phyloP scores from a whole-genome alignment of 2,797 vertebrate genomes.

The Darevskia mixta region DNA sequence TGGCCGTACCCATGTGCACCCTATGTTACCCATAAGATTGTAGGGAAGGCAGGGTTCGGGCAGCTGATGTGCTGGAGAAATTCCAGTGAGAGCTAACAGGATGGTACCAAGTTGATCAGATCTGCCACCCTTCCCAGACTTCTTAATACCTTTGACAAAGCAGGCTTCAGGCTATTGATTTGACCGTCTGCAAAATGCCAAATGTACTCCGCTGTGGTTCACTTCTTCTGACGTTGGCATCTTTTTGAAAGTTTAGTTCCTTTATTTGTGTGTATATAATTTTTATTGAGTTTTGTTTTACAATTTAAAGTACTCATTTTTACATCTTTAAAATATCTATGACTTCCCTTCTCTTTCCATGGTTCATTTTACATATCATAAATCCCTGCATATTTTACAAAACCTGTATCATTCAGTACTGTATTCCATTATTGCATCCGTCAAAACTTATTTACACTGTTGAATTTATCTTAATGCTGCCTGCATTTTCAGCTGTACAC shows the following conservation, averaged over 20 bases:
- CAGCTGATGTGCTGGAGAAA: neutral
- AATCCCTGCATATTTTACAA: no score
- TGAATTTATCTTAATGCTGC: no score
- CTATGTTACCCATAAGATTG: neutral
- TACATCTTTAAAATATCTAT: no score
- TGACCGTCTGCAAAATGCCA: neutral
- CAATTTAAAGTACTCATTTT: no score
- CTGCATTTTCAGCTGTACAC: no score
- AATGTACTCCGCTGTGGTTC: neutral
- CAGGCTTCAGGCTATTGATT: neutral
- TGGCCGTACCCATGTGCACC: neutral
- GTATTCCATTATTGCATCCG: no score
- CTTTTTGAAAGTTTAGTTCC: neutral
- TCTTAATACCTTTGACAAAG: neutral
- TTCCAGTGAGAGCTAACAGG: neutral
- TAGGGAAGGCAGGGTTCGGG: neutral
- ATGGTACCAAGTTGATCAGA: neutral
- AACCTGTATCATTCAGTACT: no score
- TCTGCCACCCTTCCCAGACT: neutral
- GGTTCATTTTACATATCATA: no score
- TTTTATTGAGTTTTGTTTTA: no score
- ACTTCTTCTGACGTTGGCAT: neutral
- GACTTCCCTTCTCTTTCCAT: no score
- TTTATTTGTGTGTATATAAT: no score
- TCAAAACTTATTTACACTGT: no score